Percentiles rank a stretch among this genome's conserved stretches.
Evolutionary conservation across 1,140 invertebrate genomes (phyloP).

Genomic region (Ptiloglossa arizonensis): DNA sequence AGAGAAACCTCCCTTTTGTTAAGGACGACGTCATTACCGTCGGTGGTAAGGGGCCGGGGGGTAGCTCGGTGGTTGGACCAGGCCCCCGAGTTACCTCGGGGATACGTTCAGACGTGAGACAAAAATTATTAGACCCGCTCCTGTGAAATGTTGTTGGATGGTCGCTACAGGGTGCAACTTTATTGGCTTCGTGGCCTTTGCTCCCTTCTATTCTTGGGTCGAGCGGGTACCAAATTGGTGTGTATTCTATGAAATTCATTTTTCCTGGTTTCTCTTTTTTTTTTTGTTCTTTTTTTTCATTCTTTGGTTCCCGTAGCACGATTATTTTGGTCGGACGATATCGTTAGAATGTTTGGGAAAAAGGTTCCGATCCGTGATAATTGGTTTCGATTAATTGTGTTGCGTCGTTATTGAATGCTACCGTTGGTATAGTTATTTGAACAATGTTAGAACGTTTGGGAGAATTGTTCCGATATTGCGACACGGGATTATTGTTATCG

Average conservation of each 20-base stretch:
- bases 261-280: too few relatives aligned
- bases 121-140: conserved; percentile 46
- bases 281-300: too few relatives aligned
- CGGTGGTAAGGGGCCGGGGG: too few relatives aligned
- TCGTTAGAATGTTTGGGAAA: too few relatives aligned
- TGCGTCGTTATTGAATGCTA: too few relatives aligned
- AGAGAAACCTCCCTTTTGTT: conserved; percentile 63
- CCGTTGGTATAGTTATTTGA: too few relatives aligned
- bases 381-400: too few relatives aligned
- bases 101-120: conserved; percentile 19
- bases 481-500: too few relatives aligned
- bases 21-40: conserved; percentile 57
- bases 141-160: conserved; percentile 27
- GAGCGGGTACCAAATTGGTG: not conserved
- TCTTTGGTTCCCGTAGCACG: too few relatives aligned
- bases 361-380: too few relatives aligned
- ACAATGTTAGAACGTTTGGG: too few relatives aligned
- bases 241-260: not conserved
- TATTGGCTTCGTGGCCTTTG: conserved; percentile 1
- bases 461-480: too few relatives aligned
- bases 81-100: not conserved
- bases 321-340: not conserved
- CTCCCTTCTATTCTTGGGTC: not conserved
- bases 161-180: not conserved
- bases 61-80: conserved; percentile 12